phyloP scores from a whole-genome alignment of 2,888 invertebrate species.

The Idaea straminata region DNA sequence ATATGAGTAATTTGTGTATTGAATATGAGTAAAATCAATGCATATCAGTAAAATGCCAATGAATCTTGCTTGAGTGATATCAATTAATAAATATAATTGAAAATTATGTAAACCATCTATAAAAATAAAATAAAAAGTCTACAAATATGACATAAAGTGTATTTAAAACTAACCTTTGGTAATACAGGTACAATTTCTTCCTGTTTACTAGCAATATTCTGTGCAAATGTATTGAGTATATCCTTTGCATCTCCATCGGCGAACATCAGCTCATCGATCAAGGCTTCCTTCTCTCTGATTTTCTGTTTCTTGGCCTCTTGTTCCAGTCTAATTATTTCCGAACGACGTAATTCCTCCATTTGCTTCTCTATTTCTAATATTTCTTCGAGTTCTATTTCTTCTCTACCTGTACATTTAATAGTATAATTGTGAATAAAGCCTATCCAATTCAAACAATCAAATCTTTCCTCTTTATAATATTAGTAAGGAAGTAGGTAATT shows the following conservation, averaged over 20 bases:
- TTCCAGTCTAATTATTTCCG: constrained; percentile 84
- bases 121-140: no score
- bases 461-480: not conserved
- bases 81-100: no score
- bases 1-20: no score
- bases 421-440: not conserved
- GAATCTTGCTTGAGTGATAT: no score
- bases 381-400: constrained; percentile 93
- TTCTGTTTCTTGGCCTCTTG: constrained; percentile 89
- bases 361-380: constrained; percentile 90
- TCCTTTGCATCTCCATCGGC: constrained; percentile 94
- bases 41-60: no score
- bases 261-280: constrained; percentile 97
- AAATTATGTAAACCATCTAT: no score
- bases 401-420: constrained; percentile 75
- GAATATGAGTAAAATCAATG: no score
- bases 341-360: constrained; percentile 85
- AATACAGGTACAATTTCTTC: constrained; percentile 75
- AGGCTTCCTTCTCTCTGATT: constrained; percentile 91
- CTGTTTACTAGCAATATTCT: constrained; percentile 84
- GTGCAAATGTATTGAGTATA: constrained; percentile 90
- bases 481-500: not conserved
- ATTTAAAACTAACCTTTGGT: constrained; percentile 54
- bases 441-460: no score
- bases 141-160: not conserved